Conservation (phyloP, 2,113 vertebrate genomes). For the Melanocharis versteri region DNA sequence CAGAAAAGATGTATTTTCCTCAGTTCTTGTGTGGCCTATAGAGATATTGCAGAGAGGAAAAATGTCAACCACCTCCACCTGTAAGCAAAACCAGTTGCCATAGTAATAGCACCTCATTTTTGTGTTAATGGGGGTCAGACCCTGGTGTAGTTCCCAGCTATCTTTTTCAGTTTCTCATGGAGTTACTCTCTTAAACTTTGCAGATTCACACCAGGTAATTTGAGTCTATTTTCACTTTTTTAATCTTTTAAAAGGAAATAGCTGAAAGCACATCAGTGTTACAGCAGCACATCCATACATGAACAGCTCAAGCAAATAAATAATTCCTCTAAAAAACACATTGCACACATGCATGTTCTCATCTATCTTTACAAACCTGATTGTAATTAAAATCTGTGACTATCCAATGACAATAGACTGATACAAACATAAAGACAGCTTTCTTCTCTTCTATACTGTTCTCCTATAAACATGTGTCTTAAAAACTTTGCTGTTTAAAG, state of each 20-base stretch:
- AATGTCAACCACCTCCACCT: background rate
- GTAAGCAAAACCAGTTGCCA: background rate
- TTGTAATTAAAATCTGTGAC: background rate
- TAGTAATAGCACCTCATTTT: background rate
- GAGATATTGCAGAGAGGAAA: background rate
- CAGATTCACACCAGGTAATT: background rate
- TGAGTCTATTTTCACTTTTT: background rate
- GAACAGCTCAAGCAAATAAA: background rate
- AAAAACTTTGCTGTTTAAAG: background rate
- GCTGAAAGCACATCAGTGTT: background rate
- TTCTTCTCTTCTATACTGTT: background rate
- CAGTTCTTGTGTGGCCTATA: background rate
- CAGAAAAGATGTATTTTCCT: background rate
- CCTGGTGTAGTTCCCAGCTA: accelerated
- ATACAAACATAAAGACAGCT: background rate
- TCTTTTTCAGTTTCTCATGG: background rate
- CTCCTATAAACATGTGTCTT: background rate
- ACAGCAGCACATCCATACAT: background rate
- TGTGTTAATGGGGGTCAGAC: background rate
- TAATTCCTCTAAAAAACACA: background rate
- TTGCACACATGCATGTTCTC: background rate
- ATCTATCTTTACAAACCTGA: background rate
- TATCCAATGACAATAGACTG: background rate
- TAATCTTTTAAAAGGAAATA: background rate
- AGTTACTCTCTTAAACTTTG: background rate